Base-by-base conservation (phyloP, 2,113 vertebrate species). In the Axis porcinus region DNA sequence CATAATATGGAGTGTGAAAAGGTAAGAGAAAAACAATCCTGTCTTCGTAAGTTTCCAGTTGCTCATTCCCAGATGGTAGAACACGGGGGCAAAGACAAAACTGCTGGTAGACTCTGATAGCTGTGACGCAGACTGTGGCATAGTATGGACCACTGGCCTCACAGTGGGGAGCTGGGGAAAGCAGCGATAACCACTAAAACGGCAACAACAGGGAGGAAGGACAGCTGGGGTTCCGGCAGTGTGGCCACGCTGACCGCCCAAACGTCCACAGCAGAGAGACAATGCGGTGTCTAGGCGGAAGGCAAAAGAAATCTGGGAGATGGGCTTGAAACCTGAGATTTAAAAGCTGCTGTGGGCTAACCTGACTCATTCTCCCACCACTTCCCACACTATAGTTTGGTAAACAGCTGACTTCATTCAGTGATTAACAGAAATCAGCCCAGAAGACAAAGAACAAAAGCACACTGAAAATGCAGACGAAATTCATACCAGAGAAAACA, bases 381-480 rank as follows among this genome's bases (percentile, higher is more conserved):
- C 86, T 70, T 89, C 82, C 97, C 43, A 95, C 93, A 78, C 21
- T 23, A 2, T 2, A 82, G 58, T 45, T 97, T 70, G 93, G 45
- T 93, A 94, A 98, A 91, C 23, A 95, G 86, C 79, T 62, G 58
- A 23, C 27, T 97, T 86, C 17, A 40, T 83, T 95, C 83, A 89
- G 23, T 81, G 87, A 84, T 96, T 89, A 85, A 98, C 55, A 96
- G 70, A 97, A 86, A 95, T 7, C 40, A 92, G 58, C 30, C 27
- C 64, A 54, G 70, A 89, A 93, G 52, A 58, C 76, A 95, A 84
- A 91, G 50, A 40, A 27, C 15, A 88, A 94, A 92, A 82, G 33
- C 70, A 64, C 76, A 70, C 21, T 43, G 36, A 36, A 92, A 90
- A 74, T 25, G 25, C 16, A 85, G 54, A 54, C 54, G 21, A 64